Evolutionary conservation across 2,888 invertebrate species (phyloP), one percentile per base, ranked within the genome.

Genomic region (Phalera bucephala): DNA sequence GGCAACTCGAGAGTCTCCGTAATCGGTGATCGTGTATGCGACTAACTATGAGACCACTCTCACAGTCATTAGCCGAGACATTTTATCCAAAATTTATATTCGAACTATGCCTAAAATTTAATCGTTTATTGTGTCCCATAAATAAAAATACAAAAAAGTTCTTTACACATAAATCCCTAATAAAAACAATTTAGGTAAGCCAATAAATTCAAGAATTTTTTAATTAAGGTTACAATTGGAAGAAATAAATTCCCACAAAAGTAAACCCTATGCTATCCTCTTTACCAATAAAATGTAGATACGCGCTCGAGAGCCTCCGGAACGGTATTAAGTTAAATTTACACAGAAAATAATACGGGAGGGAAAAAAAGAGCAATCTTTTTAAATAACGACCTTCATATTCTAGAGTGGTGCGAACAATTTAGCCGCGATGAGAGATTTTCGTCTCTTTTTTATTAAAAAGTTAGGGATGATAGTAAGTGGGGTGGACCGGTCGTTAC

Each of bases 381-480:
- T 85, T 87, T 83, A 86, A 29, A 87, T 88, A 88, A 88, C 80
- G 87, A 77, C 86, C 80, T 84, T 89, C 86, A 89, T 89, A 87
- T 88, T 86, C 86, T 77, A 72, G 76, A 83, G 82, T 71, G 71
- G 32, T 17, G 36, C 66, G 75, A 72, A 87, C 86, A 89, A 88
- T 88, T 88, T 85, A 87, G 83, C 81, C 80, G 81, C 84, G 86
- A 86, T 85, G 87, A 80, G 73, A 77, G 82, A 76, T 75, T 40
- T 36, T 26, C 21, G 33, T 31, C 25, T 28, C n/a, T 55, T 80
- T 82, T 83, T 81, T 82, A 84, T 81, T 86, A 83, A 88, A 87
- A 85, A 75, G 72, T 66, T 65, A 56, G 58, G 64, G 60, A 50
- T 54, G 72, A 73, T 75, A 72, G 72, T 68, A 68, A 69, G 77